These are phyloP conservation scores for Vidua chalybeata DNA, from an alignment of 2,113 vertebrate species.

Conservation along the genomic window DNA sequence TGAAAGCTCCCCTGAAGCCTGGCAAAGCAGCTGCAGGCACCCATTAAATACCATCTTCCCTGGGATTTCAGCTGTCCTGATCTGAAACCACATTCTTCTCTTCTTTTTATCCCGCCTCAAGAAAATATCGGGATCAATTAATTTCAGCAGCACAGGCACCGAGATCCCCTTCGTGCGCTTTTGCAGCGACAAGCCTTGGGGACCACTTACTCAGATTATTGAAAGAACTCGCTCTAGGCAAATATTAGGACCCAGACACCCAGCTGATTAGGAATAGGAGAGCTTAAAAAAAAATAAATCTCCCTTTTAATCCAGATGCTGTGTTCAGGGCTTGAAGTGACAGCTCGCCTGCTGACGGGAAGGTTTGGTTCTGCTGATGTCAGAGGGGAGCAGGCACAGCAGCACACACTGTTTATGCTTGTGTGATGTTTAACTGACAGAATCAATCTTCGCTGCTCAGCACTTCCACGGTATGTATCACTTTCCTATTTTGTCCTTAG, in stretches of 20 bases:
- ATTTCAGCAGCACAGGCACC: neutral
- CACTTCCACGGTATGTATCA: neutral
- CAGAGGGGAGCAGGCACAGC: neutral
- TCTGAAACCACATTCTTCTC: neutral
- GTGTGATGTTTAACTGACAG: conserved; percentile 6
- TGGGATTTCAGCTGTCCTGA: neutral
- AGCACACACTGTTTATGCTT: neutral
- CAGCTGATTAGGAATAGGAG: neutral
- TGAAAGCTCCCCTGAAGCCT: neutral
- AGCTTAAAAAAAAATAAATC: neutral
- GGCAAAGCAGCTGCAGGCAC: neutral
- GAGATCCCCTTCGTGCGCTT: fast-evolving
- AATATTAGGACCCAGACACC: neutral
- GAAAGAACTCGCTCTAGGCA: neutral
- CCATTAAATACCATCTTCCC: neutral
- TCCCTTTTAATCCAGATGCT: neutral
- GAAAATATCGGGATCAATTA: neutral
- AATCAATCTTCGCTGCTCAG: neutral
- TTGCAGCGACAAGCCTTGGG: neutral
- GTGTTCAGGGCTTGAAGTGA: neutral
- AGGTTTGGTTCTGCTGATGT: neutral
- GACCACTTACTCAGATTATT: neutral
- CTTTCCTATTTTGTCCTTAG: neutral
- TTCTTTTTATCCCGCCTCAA: neutral
- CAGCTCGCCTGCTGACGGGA: neutral